phyloP scores from a whole-genome alignment of 2,797 vertebrate genomes.

The Erithacus rubecula region DNA sequence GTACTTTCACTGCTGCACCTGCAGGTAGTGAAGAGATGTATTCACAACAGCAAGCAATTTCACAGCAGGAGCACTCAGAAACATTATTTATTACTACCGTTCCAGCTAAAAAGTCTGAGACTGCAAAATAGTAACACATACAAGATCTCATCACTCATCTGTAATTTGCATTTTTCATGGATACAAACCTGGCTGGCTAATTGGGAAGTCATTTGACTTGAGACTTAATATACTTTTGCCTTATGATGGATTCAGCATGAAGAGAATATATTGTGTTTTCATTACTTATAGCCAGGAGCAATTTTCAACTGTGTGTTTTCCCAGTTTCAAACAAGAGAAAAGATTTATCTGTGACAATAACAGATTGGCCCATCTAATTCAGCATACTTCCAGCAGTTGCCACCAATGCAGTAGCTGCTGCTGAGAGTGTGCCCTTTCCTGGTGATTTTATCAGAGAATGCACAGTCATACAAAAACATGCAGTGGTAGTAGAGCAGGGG shows the following conservation, averaged over 20 bases:
- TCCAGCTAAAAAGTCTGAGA: slow-evolving; percentile 45
- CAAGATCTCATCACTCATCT: slow-evolving; percentile 29
- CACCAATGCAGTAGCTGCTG: neutral
- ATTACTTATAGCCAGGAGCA: slow-evolving; percentile 7
- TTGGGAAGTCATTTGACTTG: slow-evolving; percentile 18
- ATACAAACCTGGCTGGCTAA: slow-evolving; percentile 24
- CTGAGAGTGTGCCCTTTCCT: neutral
- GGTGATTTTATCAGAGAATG: neutral
- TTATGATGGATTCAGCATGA: slow-evolving; percentile 30
- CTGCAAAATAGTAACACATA: neutral
- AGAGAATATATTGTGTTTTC: slow-evolving; percentile 7
- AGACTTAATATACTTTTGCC: slow-evolving; percentile 34
- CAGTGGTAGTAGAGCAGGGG: neutral
- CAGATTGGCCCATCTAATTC: neutral
- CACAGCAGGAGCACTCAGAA: slow-evolving; percentile 10
- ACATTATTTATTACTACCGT: neutral
- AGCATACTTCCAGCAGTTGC: neutral
- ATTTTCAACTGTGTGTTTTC: slow-evolving; percentile 21
- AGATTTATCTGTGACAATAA: slow-evolving; percentile 8
- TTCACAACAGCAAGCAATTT: slow-evolving; percentile 40
- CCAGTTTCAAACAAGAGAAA: slow-evolving; percentile 17
- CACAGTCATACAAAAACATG: neutral
- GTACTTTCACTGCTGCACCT: slow-evolving; percentile 3
- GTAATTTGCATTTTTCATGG: slow-evolving; percentile 44
- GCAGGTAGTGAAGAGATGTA: slow-evolving; percentile 10